These are phyloP conservation scores for Characodon lateralis DNA, from an alignment of 2,797 vertebrate species.

Conservation along the genomic window DNA sequence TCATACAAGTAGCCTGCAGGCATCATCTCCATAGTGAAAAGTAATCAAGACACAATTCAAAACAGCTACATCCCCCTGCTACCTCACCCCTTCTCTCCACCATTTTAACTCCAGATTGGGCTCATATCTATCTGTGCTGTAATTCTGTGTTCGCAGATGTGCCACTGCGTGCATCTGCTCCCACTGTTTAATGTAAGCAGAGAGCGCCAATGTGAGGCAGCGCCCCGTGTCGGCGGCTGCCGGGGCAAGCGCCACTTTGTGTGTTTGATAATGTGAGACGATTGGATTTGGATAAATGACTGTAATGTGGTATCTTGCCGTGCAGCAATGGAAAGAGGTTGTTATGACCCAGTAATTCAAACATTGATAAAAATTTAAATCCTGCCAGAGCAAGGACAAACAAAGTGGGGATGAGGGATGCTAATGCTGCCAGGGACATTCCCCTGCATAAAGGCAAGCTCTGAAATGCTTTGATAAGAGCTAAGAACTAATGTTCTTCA, in stretches of 20 bases:
- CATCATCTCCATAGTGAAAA: constrained; percentile 38
- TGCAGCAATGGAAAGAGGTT: constrained; percentile 40
- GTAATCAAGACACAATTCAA: constrained; percentile 28
- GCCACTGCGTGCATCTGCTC: not conserved
- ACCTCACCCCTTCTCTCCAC: not conserved
- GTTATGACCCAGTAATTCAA: constrained; percentile 57
- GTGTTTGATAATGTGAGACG: constrained; percentile 17
- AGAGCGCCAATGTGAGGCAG: not conserved
- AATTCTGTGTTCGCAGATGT: constrained; percentile 34
- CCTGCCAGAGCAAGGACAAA: constrained; percentile 50
- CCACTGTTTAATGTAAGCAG: constrained; percentile 6
- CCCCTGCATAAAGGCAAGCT: constrained; percentile 1
- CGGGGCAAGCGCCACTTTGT: constrained; percentile 12
- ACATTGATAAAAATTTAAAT: constrained; percentile 58
- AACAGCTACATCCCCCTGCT: not conserved
- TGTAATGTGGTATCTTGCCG: constrained; percentile 33
- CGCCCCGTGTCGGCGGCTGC: constrained; percentile 10
- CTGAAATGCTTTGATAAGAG: constrained; percentile 19
- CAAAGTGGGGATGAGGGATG: constrained; percentile 25
- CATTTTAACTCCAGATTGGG: constrained; percentile 12
- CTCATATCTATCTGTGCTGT: constrained; percentile 13
- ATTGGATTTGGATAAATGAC: constrained; percentile 46
- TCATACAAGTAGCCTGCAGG: constrained; percentile 15
- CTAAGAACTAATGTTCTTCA: constrained; percentile 6
- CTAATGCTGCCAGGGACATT: constrained; percentile 20